phyloP scores from a whole-genome alignment of 1,140 invertebrate species.

The Heterodera carotae region DNA sequence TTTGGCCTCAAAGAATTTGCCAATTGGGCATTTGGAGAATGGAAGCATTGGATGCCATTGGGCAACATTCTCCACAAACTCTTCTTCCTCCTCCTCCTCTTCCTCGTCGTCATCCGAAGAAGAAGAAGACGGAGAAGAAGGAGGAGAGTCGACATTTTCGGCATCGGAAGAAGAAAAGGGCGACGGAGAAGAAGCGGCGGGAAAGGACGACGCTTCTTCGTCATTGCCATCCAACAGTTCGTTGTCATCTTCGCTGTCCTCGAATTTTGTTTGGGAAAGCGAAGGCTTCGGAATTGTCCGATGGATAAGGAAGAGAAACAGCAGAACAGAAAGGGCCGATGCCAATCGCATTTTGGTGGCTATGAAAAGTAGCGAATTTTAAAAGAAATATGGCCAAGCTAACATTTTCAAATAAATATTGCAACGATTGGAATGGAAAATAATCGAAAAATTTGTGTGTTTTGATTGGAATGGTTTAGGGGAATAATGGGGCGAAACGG shows the following conservation, averaged over 20 bases:
- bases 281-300: not conserved
- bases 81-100: slow-evolving; percentile 10
- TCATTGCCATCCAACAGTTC: not conserved
- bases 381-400: too few relatives aligned
- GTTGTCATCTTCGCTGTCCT: not conserved
- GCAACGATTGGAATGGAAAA: not conserved
- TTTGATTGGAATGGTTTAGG: not conserved
- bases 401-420: not conserved
- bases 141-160: not conserved
- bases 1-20: slow-evolving; percentile 11
- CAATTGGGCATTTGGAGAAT: not conserved
- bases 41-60: not conserved
- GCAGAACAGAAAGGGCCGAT: not conserved
- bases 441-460: too few relatives aligned
- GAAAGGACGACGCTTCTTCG: not conserved
- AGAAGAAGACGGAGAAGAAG: too few relatives aligned
- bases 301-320: not conserved
- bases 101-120: too few relatives aligned
- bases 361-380: not conserved
- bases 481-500: slow-evolving; percentile 10
- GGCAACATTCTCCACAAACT: slow-evolving; percentile 24
- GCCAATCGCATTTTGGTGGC: not conserved
- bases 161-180: not conserved
- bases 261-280: not conserved
- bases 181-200: not conserved